Evolutionary conservation across 2,888 invertebrate species (phyloP).

Genomic region (Allolobophora icterica): DNA sequence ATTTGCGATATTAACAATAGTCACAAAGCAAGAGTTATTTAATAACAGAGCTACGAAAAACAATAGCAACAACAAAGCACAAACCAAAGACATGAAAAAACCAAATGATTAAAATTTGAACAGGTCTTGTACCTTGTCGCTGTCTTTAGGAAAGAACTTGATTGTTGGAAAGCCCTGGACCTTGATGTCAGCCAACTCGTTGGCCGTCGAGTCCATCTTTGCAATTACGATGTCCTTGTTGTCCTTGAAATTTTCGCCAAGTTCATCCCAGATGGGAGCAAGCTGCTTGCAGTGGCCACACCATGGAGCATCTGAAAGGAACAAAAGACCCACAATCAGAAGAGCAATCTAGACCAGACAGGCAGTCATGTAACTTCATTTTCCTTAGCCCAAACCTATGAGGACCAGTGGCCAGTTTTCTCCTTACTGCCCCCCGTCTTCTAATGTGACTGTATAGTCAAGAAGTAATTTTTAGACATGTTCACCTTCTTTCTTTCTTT

Average conservation of each 20-base stretch:
- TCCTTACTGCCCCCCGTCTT: no score
- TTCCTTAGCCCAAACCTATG: not conserved
- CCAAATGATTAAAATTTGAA: not conserved
- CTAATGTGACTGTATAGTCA: not conserved
- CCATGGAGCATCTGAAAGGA: slow-evolving; percentile 84
- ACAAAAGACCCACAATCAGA: not conserved
- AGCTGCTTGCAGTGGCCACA: slow-evolving; percentile 96
- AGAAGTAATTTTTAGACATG: not conserved
- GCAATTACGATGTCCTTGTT: slow-evolving; percentile 83
- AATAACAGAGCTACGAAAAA: not conserved
- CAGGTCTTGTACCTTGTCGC: slow-evolving; percentile 76
- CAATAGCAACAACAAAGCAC: not conserved
- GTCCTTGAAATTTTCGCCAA: slow-evolving; percentile 90
- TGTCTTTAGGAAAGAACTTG: slow-evolving; percentile 84
- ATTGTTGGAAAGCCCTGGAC: slow-evolving; percentile 79
- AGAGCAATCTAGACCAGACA: not conserved
- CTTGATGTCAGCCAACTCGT: slow-evolving; percentile 95
- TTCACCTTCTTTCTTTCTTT: no score
- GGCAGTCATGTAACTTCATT: not conserved
- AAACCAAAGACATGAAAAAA: not conserved
- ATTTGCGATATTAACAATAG: not conserved
- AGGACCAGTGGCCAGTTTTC: not conserved
- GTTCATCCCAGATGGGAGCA: slow-evolving; percentile 92
- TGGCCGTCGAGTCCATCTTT: slow-evolving; percentile 97
- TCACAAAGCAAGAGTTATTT: not conserved